Evolutionary conservation across 2,113 vertebrate species (phyloP), one percentile per base, ranked within the genome.

Genomic region (Amazona guildingii): DNA sequence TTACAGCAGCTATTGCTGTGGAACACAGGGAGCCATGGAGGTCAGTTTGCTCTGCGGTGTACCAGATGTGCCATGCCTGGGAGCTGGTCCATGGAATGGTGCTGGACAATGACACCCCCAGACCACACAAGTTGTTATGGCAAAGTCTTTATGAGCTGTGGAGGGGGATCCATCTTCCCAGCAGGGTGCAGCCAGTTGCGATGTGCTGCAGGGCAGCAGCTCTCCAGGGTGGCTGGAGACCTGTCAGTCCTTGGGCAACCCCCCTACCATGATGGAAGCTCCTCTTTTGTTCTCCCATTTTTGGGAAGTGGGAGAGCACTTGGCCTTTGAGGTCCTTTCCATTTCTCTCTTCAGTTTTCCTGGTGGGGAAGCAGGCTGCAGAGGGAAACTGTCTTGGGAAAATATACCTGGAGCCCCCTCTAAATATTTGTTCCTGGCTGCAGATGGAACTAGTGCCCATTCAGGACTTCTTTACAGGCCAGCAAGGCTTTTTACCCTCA

Each of bases 1-100:
- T 95, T 97, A 90, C 72, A 93, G 77, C 80, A 91, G 80, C 92
- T 91, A 72, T 94, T 95, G 90, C 88, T 92, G 94, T 19, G 70
- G 73, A 91, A 72, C 49, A 75, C 61, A 84, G 55, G 51, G 76
- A 88, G 83, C 76, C 19, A 15, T 46, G 23, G 80, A 82, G 51
- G 43, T 78, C 68, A 77, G 28, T 83, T 88, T 86, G 88, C 49
- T 66, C 70, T 85, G 49, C 37, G 59, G 16, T 35, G 27, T 33
- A 69, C 35, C 66, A 6, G 51, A 62, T 43, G 9, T 8, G 52
- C 31, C 2, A 4, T 9, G 14, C 16, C 14, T 43, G 41, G 69
- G 55, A 75, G 37, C 17, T 10, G 5, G 51, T 11, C 1, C 11
- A 29, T 7, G 4, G 68, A 84, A 73, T 1, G 3, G 57, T 1